phyloP scores from a whole-genome alignment of 2,113 vertebrate species.

The Pelmatolapia mariae region DNA sequence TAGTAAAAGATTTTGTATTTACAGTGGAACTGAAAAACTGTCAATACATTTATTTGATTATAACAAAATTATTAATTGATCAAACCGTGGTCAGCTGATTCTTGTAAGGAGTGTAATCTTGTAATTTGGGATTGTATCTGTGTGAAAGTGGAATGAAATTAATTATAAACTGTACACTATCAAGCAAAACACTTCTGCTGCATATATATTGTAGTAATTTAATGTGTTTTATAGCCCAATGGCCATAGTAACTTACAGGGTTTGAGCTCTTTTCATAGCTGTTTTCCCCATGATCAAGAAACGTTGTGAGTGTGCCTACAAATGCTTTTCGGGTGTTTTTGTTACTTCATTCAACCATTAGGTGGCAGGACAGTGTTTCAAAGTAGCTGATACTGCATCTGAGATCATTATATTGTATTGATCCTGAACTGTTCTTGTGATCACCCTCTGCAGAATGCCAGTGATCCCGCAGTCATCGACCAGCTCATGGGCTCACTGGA shows the following conservation, averaged over 20 bases:
- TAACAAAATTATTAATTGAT: background rate
- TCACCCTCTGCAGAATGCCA: constrained; percentile 52
- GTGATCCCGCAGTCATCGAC: constrained; percentile 51
- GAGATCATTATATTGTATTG: background rate
- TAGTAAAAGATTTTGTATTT: background rate
- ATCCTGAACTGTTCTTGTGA: background rate
- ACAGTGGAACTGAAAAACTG: background rate
- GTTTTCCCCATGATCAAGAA: background rate
- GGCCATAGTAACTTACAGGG: background rate
- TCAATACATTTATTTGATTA: background rate
- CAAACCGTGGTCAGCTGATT: background rate
- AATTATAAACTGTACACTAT: background rate
- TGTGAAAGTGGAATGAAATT: background rate
- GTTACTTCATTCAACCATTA: constrained; percentile 26
- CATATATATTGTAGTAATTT: background rate
- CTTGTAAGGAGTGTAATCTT: background rate
- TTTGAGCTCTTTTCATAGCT: background rate
- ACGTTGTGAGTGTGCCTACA: background rate
- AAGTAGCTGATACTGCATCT: background rate
- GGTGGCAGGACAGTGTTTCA: constrained; percentile 41
- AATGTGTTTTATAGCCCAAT: background rate
- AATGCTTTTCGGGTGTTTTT: background rate
- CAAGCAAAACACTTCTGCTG: background rate
- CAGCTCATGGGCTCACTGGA: constrained; percentile 72
- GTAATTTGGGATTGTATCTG: background rate